Conservation (phyloP, 2,888 invertebrate genomes). For the Cheilosia soror region DNA sequence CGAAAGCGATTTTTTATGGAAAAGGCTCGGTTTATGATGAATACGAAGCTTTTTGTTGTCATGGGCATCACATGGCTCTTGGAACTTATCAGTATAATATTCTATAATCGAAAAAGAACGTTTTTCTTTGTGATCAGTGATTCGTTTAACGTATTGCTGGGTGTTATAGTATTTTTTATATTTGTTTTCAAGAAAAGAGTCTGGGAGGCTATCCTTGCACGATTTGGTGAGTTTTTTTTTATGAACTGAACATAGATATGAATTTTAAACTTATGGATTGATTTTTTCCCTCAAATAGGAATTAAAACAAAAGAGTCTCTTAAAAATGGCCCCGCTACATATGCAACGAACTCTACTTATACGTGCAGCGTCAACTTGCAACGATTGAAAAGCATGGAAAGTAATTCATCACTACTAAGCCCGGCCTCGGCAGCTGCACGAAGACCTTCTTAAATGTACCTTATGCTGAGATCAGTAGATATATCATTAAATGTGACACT, state of each 20-base stretch:
- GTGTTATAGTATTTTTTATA: slow-evolving; percentile 89
- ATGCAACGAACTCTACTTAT: slow-evolving; percentile 78
- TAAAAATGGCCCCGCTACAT: slow-evolving; percentile 75
- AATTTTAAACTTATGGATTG: not conserved
- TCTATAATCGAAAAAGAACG: slow-evolving; percentile 85
- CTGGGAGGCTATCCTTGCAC: slow-evolving; percentile 85
- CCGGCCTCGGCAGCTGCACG: slow-evolving; percentile 58
- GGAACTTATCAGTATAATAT: slow-evolving; percentile 87
- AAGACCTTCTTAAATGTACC: slow-evolving; percentile 45
- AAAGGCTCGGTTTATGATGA: slow-evolving; percentile 89
- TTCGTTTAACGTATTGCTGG: slow-evolving; percentile 88
- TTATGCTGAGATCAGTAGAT: not conserved
- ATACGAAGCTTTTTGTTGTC: slow-evolving; percentile 90
- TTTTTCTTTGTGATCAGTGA: slow-evolving; percentile 85
- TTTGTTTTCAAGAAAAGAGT: slow-evolving; percentile 89
- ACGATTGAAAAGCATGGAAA: slow-evolving; percentile 77
- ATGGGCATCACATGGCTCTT: slow-evolving; percentile 91
- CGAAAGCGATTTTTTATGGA: slow-evolving; percentile 88
- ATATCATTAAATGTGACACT: slow-evolving; percentile 8
- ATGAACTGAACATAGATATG: not conserved
- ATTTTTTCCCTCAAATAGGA: slow-evolving; percentile 15
- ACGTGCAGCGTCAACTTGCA: slow-evolving; percentile 77
- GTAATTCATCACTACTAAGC: slow-evolving; percentile 76
- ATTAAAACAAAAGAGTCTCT: slow-evolving; percentile 60
- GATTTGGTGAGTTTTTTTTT: slow-evolving; percentile 84